Base-by-base conservation (phyloP, 2,888 invertebrate species). In the Tetragonisca angustula region DNA sequence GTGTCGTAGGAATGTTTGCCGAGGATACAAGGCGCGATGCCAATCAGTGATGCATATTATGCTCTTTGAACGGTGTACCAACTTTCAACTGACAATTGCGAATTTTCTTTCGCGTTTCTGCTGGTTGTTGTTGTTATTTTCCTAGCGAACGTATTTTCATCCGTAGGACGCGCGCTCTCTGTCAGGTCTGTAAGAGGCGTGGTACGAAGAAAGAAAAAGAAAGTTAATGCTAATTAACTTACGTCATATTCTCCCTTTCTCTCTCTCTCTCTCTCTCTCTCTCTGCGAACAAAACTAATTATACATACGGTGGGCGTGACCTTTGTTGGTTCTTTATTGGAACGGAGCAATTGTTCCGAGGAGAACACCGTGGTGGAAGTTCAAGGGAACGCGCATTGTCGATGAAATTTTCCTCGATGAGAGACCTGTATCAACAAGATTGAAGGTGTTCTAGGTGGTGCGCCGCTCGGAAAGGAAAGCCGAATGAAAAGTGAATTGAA, bases 31-130 rank as follows among this genome's bases (percentile, higher is more conserved):
- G 85, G 17, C 72, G 75, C 75, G 86, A 85, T 86, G 86, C 86
- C 83, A 85, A 86, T 84, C 87, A 78, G 79, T 77, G 79, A 83
- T 81, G 87, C 79, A 81, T 86, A 76, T 79, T 75, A 84, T 81
- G 67, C 77, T 79, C 74, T 80, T 68, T 73, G 70, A 52, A 52
- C 72, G 54, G 56, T 36, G 49, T 52, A 49, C 15, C 24, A 21
- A 27, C 11, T 32, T 52, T 27, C 9, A 32, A 17, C 49, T 11
- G n/a, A 19, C 11, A 32, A 50, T 21, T 15, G 17, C 61, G 24
- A 27, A 17, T 24, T 17, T 61, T 27, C 24, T 27, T 24, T 61
- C 24, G 24, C 17, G 2, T 43, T 43, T 11, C 11, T 9, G 11
- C 43, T 43, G n/a, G n/a, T n/a, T 2, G 43, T 24, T 24, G 24